Evolutionary conservation across 2,888 invertebrate genomes (phyloP).

Genomic region (Loripinus fragilis): DNA sequence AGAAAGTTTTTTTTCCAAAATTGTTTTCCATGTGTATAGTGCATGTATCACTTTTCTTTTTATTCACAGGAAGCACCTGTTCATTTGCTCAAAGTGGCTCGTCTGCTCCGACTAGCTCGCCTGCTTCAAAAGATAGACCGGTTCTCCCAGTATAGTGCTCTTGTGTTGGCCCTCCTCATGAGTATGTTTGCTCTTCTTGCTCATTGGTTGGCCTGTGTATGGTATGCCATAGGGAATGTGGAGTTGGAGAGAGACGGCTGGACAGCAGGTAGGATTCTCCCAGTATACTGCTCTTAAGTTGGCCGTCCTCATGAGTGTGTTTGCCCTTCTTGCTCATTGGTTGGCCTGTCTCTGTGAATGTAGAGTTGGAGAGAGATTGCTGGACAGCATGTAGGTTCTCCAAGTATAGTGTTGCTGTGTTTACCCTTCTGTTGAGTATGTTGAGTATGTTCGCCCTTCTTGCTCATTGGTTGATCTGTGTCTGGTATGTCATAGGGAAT

Average conservation of each 20-base stretch:
- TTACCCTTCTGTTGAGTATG: slow-evolving; percentile 88
- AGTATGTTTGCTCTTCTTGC: slow-evolving; percentile 96
- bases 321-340: slow-evolving; percentile 97
- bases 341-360: slow-evolving; percentile 97
- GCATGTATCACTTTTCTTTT: not conserved
- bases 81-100: slow-evolving; percentile 96
- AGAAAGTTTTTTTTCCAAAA: too few relatives aligned
- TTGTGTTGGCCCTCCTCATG: slow-evolving; percentile 97
- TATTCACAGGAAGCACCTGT: slow-evolving; percentile 85
- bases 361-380: slow-evolving; percentile 89
- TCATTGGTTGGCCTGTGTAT: slow-evolving; percentile 98
- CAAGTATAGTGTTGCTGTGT: slow-evolving; percentile 97
- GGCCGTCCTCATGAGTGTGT: slow-evolving; percentile 96
- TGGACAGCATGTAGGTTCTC: slow-evolving; percentile 97
- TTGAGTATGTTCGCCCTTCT: slow-evolving; percentile 96
- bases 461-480: slow-evolving; percentile 98
- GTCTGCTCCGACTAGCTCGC: slow-evolving; percentile 93
- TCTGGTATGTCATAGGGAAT: slow-evolving; percentile 96
- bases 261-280: slow-evolving; percentile 95
- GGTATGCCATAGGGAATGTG: slow-evolving; percentile 97
- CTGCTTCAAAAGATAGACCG: slow-evolving; percentile 98
- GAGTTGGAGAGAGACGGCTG: slow-evolving; percentile 90
- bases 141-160: slow-evolving; percentile 97
- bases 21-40: too few relatives aligned
- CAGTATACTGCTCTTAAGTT: slow-evolving; percentile 98